Conservation (phyloP, 2,797 vertebrate genomes). For the Ispidina picta region DNA sequence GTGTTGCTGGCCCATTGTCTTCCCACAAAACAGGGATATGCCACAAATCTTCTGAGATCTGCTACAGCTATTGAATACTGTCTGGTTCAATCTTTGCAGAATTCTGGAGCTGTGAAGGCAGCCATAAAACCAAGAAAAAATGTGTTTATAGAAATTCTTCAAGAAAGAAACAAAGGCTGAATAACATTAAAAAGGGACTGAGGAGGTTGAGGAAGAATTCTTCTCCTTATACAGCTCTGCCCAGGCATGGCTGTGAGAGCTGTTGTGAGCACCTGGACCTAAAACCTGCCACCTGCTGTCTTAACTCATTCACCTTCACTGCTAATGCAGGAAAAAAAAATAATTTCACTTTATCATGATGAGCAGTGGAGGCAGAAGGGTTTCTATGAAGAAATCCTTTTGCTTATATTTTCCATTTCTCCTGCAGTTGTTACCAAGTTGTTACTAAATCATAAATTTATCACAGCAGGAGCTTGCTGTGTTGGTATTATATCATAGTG, state of each 20-base stretch:
- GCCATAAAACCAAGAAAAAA: background rate
- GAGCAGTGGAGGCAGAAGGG: background rate
- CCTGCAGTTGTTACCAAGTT: constrained; percentile 23
- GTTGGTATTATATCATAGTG: constrained; percentile 15
- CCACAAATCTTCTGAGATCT: constrained; percentile 32
- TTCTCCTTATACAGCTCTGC: background rate
- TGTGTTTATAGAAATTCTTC: background rate
- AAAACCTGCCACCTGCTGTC: background rate
- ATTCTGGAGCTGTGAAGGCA: background rate
- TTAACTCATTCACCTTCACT: background rate
- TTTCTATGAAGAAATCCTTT: constrained; percentile 4
- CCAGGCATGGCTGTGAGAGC: background rate
- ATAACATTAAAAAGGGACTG: background rate
- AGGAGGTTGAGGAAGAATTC: background rate
- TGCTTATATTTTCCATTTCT: constrained; percentile 49
- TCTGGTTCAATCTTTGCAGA: background rate
- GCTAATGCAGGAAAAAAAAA: background rate
- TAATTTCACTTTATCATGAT: background rate
- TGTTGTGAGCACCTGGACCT: background rate
- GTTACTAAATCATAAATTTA: constrained; percentile 39
- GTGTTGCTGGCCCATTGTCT: constrained; percentile 15
- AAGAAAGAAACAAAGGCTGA: background rate
- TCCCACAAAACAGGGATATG: background rate
- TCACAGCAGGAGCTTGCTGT: constrained; percentile 18
- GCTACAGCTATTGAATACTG: background rate